Conservation (phyloP, 2,888 invertebrate genomes). For the Drosophila conformis region DNA sequence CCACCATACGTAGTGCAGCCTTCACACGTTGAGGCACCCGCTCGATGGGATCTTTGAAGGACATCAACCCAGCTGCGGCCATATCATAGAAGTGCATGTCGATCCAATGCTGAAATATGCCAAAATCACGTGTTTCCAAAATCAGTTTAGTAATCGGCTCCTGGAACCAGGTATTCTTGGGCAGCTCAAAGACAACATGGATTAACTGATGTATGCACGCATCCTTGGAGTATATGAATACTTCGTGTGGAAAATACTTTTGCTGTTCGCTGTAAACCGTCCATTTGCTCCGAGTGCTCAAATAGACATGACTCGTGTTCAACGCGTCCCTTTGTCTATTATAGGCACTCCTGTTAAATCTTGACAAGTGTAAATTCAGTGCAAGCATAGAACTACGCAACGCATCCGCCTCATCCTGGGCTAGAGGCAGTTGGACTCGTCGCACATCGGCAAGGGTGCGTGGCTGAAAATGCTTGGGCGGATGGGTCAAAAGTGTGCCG, state of each 20-base stretch:
- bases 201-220: slow-evolving; percentile 47
- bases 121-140: slow-evolving; percentile 51
- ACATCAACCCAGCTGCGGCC: slow-evolving; percentile 57
- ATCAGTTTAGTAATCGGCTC: slow-evolving; percentile 55
- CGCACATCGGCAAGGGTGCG: slow-evolving; percentile 53
- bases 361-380: neutral
- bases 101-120: slow-evolving; percentile 61
- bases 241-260: slow-evolving; percentile 53
- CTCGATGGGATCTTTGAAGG: slow-evolving; percentile 50
- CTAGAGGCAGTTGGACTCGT: slow-evolving; percentile 29
- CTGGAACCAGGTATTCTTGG: slow-evolving; percentile 47
- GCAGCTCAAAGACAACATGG: slow-evolving; percentile 53
- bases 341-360: slow-evolving; percentile 29
- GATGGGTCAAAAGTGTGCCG: slow-evolving; percentile 65
- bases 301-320: slow-evolving; percentile 61
- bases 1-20: slow-evolving; percentile 42
- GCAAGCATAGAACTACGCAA: neutral
- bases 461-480: slow-evolving; percentile 58
- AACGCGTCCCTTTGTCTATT: slow-evolving; percentile 39
- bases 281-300: slow-evolving; percentile 60
- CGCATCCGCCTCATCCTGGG: slow-evolving; percentile 23
- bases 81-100: slow-evolving; percentile 67
- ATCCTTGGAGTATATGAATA: slow-evolving; percentile 63
- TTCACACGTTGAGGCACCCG: slow-evolving; percentile 2
- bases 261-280: slow-evolving; percentile 57